Evolutionary conservation across 2,797 vertebrate genomes (phyloP), one percentile per base, ranked within the genome.

Genomic region (Atherinosoma microstoma): DNA sequence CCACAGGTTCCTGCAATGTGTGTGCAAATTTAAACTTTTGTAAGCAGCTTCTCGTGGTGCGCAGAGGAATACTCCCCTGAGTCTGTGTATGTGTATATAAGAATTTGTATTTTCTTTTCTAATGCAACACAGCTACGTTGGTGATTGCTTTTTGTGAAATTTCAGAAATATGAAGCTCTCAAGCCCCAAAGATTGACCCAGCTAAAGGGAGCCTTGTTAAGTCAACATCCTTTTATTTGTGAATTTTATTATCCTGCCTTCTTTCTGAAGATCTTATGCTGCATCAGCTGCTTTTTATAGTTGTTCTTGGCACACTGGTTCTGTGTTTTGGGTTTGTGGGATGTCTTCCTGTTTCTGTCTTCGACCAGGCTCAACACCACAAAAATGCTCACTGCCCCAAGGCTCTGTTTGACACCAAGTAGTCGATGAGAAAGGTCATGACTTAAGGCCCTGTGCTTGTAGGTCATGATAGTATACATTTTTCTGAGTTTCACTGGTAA

Each of bases 291-390:
- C n/a, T 56, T 78, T 42, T 79, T 75, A 3, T 76, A 69, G 47
- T 80, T 87, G 75, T 78, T 80, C 29, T 77, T 80, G 67, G 64
- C 65, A 30, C 57, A 56, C 30, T 75, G 82, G 82, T 86, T 91
- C 78, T 70, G 70, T 76, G 57, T 51, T 79, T 82, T 74, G 59
- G 76, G 51, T 76, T 85, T 78, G 16, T 78, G 61, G 67, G 60
- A 74, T 74, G 58, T 67, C 30, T 61, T 84, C 56, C 30, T 65
- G 56, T 75, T 76, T 75, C 38, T 40, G 63, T 76, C 60, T 82
- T 75, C 63, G 64, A 84, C 79, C 66, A 67, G 83, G 20, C 84
- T 82, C 49, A 80, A 70, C 65, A 84, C 85, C 91, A 91, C 88
- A 87, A 75, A 87, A 85, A 81, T 68, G 64, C 30, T 83, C 45